Evolutionary conservation across 2,888 invertebrate genomes (phyloP).

Genomic region (Anthophora plumipes): DNA sequence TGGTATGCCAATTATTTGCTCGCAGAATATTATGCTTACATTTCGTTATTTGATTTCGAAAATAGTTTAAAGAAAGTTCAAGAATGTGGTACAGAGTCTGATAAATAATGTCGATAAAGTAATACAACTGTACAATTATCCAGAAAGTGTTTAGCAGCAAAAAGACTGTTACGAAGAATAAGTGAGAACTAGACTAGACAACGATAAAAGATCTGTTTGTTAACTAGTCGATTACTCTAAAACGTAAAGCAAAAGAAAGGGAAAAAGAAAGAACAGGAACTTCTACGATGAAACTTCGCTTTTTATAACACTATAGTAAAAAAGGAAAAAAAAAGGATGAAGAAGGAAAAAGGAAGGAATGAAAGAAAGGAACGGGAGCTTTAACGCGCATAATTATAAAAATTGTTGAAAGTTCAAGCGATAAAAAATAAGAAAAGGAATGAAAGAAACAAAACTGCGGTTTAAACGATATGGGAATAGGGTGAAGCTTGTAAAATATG

Average conservation of each 20-base stretch:
- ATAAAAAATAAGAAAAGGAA: slow-evolving; percentile 32
- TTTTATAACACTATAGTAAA: slow-evolving; percentile 13
- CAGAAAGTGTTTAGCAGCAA: slow-evolving; percentile 28
- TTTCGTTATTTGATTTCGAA: background rate
- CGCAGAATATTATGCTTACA: slow-evolving; percentile 11
- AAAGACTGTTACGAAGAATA: slow-evolving; percentile 35
- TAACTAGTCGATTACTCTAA: slow-evolving; percentile 37
- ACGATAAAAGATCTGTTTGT: slow-evolving; percentile 45
- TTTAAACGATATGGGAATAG: background rate
- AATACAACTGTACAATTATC: slow-evolving; percentile 15
- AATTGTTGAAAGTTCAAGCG: slow-evolving; percentile 31
- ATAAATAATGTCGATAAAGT: slow-evolving; percentile 18
- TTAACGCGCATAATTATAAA: slow-evolving; percentile 39
- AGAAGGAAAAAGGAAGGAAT: background rate
- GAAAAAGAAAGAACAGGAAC: slow-evolving; percentile 37
- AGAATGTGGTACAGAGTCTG: slow-evolving; percentile 28
- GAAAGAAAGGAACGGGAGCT: slow-evolving; percentile 5
- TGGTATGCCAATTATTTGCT: background rate
- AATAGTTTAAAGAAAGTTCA: slow-evolving; percentile 1
- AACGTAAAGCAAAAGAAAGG: slow-evolving; percentile 39
- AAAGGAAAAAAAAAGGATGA: background rate
- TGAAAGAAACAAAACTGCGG: slow-evolving; percentile 5
- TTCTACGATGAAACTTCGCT: slow-evolving; percentile 2
- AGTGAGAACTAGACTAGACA: slow-evolving; percentile 58
- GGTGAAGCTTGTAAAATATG: slow-evolving; percentile 27